Evolutionary conservation across 2,797 vertebrate species (phyloP).

Genomic region (Helostoma temminkii): DNA sequence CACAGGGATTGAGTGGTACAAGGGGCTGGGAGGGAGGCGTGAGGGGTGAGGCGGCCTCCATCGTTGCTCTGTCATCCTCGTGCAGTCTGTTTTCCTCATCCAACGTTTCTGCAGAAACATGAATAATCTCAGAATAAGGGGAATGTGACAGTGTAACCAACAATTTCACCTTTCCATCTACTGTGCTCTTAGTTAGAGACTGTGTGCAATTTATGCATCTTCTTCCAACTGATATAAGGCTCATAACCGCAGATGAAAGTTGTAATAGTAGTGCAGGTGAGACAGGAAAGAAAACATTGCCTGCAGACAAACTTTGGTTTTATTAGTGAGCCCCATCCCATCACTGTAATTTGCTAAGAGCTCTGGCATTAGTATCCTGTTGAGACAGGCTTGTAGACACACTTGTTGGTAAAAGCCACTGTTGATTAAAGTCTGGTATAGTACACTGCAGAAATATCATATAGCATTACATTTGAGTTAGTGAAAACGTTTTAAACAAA

Average conservation of each 20-base stretch:
- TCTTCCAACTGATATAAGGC: slow-evolving; percentile 39
- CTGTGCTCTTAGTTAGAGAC: slow-evolving; percentile 49
- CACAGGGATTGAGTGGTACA: slow-evolving; percentile 72
- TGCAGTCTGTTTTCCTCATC: slow-evolving; percentile 79
- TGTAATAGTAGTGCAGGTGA: slow-evolving; percentile 58
- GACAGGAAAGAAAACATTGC: slow-evolving; percentile 74
- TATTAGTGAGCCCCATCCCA: slow-evolving; percentile 71
- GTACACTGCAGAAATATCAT: slow-evolving; percentile 21
- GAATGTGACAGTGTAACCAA: slow-evolving; percentile 56
- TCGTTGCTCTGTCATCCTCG: slow-evolving; percentile 61
- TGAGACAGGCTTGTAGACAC: slow-evolving; percentile 75
- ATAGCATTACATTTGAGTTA: slow-evolving; percentile 20
- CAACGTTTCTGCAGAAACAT: slow-evolving; percentile 68
- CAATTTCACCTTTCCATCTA: slow-evolving; percentile 27
- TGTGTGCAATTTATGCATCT: slow-evolving; percentile 43
- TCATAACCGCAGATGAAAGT: slow-evolving; percentile 57
- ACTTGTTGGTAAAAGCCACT: slow-evolving; percentile 59
- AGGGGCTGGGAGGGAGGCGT: slow-evolving; percentile 47
- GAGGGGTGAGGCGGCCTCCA: slow-evolving; percentile 46
- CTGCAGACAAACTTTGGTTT: slow-evolving; percentile 79
- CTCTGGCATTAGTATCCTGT: slow-evolving; percentile 75
- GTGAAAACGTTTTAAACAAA: slow-evolving; percentile 18
- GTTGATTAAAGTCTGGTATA: slow-evolving; percentile 64
- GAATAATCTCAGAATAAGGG: slow-evolving; percentile 57
- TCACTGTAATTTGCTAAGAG: slow-evolving; percentile 79